Conservation (phyloP, 2,797 vertebrate genomes). For the Galaxias olidus region DNA sequence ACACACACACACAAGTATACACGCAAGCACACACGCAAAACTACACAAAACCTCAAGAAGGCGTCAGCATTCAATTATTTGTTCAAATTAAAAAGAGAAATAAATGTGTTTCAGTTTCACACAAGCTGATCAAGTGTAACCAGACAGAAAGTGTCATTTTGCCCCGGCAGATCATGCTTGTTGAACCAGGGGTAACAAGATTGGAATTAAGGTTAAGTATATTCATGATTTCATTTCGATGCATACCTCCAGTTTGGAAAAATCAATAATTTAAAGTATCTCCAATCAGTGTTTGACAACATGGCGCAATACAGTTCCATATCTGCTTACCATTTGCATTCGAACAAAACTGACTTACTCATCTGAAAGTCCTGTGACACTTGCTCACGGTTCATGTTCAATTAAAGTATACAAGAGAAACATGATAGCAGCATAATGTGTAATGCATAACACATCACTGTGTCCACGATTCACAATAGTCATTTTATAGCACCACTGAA, state of each 20-base stretch:
- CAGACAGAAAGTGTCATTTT: conserved; percentile 4
- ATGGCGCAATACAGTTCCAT: too few species aligned
- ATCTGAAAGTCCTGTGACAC: too few species aligned
- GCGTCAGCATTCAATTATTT: background rate
- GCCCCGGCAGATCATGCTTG: conserved; percentile 48
- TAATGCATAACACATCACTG: too few species aligned
- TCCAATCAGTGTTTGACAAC: too few species aligned
- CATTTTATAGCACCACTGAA: too few species aligned
- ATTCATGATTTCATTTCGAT: conserved; percentile 79
- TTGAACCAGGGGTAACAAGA: conserved; percentile 60
- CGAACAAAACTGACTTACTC: too few species aligned
- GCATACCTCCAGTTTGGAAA: conserved; percentile 63
- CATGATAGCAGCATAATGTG: too few species aligned
- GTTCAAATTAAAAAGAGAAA: too few species aligned
- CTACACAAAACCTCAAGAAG: background rate
- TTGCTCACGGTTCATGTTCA: too few species aligned
- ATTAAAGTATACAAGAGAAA: too few species aligned
- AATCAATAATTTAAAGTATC: conserved; percentile 66
- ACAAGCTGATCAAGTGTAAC: conserved; percentile 33
- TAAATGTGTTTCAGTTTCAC: too few species aligned
- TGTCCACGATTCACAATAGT: too few species aligned
- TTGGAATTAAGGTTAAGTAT: conserved; percentile 62
- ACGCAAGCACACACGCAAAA: background rate
- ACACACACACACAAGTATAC: conserved; percentile 17
- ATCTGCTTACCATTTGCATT: conserved; percentile 15